Percentiles rank a stretch among this genome's conserved stretches.
These are phyloP conservation scores for Euclidia mi DNA, from an alignment of 2,888 invertebrate species.

Conservation along the genomic window DNA sequence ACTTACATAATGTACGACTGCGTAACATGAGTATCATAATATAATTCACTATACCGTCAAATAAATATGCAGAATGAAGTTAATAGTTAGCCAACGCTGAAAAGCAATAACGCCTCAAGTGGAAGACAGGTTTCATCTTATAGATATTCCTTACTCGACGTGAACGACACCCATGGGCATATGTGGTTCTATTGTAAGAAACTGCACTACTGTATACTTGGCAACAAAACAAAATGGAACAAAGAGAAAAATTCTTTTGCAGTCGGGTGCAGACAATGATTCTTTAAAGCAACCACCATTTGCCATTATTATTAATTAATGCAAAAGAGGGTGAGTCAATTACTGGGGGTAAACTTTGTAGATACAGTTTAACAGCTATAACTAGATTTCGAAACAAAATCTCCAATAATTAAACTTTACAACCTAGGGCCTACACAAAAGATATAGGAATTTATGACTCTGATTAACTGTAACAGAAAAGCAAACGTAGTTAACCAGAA, in stretches of 20 bases:
- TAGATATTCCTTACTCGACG: background rate
- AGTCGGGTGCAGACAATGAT: background rate
- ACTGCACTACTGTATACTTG: background rate
- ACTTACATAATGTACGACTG: too few relatives aligned
- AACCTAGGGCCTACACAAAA: background rate
- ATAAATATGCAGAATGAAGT: too few relatives aligned
- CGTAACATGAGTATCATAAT: too few relatives aligned
- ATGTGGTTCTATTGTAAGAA: conserved; percentile 4
- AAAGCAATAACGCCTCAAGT: too few relatives aligned
- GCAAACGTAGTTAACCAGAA: too few relatives aligned
- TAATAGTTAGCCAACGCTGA: too few relatives aligned
- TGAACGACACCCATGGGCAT: background rate
- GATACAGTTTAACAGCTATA: conserved; percentile 1
- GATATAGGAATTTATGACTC: background rate
- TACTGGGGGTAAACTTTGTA: background rate
- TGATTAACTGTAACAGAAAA: background rate
- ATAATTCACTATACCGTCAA: too few relatives aligned
- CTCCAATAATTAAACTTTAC: conserved; percentile 5
- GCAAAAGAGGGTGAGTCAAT: conserved; percentile 6
- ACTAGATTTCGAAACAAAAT: conserved; percentile 2
- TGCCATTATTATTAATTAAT: conserved; percentile 6
- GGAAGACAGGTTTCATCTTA: too few relatives aligned
- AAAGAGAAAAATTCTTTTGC: background rate
- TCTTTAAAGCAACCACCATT: conserved; percentile 2
- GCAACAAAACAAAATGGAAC: background rate